Conservation (phyloP, 2,113 vertebrate species). For the Oreochromis spilurus region DNA sequence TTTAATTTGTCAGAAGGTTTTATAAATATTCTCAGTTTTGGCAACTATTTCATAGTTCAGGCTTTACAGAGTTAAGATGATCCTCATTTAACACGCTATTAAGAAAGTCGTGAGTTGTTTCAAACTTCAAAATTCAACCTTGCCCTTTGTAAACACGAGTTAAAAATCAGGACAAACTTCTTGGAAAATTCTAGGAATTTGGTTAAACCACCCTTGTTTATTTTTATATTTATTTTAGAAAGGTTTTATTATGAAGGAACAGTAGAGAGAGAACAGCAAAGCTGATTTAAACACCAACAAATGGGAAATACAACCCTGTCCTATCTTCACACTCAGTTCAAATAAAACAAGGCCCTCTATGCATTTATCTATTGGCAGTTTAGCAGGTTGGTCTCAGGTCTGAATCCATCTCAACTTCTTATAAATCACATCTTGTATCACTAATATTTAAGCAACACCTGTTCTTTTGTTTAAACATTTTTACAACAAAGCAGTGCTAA, state of each 20-base stretch:
- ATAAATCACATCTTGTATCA: neutral
- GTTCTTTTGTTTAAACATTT: neutral
- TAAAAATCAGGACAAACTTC: neutral
- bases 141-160: neutral
- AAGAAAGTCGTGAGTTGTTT: no score
- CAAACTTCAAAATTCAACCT: neutral
- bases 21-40: no score
- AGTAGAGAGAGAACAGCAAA: neutral
- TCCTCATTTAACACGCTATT: no score
- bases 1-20: no score
- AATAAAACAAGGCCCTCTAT: neutral
- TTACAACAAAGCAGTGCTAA: neutral
- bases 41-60: no score
- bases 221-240: neutral
- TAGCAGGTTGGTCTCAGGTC: neutral
- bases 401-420: neutral
- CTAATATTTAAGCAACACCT: neutral
- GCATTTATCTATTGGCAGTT: neutral
- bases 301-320: neutral
- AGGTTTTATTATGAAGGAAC: neutral
- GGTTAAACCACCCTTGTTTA: neutral
- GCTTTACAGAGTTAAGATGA: no score
- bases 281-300: neutral
- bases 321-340: neutral
- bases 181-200: neutral